Evolutionary conservation across 2,888 invertebrate species (phyloP), one percentile per base, ranked within the genome.

Genomic region (Leptopilina syphax): DNA sequence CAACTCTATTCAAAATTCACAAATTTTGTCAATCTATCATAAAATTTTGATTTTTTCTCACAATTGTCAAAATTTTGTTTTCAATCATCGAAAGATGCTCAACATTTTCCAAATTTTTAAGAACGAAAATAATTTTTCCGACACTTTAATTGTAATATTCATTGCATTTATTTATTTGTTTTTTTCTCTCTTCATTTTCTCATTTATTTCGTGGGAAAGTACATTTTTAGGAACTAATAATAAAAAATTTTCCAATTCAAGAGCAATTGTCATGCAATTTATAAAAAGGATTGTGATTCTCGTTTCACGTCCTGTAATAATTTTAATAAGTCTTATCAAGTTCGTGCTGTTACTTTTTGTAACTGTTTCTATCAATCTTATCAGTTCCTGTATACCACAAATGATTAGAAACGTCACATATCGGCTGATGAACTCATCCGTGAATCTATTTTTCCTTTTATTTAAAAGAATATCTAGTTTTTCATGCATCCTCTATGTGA

Each of bases 291-390:
- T 34, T 34, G 3, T 68, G 10, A 54, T 73, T 24, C 54, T 54
- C 7, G 27, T 73, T 73, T 12, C 27, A 54, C 54, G 27, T 27
- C 70, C 70, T 54, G 8, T 57, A 57, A 73, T 73, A 7, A 27
- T 34, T 73, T 34, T 57, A n/a, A 34, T 54, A 27, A 57, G 5
- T 57, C 27, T 57, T 57, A 34, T 73, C 73, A 73, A 34, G 73
- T 73, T 73, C n/a, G 34, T 73, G 57, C 54, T 73, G n/a, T n/a
- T n/a, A 34, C 27, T 41, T n/a, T 13, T 13, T 73, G 4, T 57
- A 13, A 41, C 13, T 34, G 3, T 34, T 57, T n/a, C 34, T 57
- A 57, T 34, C 27, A 34, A 57, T 57, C 54, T 73, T 73, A 34
- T 57, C 73, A n/a, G 54, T 73, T 73, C 24, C n/a, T 57, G 54